Evolutionary conservation across 1,140 invertebrate genomes (phyloP).

Genomic region (Papilio polyxenes): DNA sequence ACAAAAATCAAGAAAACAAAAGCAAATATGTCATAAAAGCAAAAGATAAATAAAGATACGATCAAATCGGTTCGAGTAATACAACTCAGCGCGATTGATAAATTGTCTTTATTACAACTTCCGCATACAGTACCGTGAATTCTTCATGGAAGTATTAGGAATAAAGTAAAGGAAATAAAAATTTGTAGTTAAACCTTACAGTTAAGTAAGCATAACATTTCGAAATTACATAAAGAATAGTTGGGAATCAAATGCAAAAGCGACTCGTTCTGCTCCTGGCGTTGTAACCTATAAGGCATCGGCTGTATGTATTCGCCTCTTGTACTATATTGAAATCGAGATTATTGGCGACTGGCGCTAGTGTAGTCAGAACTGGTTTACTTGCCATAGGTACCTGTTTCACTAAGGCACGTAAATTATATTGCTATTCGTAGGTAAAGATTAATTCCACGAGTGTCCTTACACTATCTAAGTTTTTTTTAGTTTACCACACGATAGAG

Average conservation of each 20-base stretch:
- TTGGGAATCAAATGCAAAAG: neutral
- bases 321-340: slow-evolving; percentile 32
- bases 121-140: neutral
- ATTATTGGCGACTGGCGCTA: slow-evolving; percentile 21
- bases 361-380: slow-evolving; percentile 32
- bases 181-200: neutral
- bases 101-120: neutral
- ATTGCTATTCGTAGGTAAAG: slow-evolving; percentile 25
- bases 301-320: neutral
- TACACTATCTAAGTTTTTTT: neutral
- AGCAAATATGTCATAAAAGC: neutral
- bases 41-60: neutral
- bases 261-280: neutral
- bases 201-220: neutral
- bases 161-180: too few species aligned
- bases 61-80: slow-evolving; percentile 7
- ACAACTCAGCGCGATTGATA: neutral
- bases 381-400: slow-evolving; percentile 20
- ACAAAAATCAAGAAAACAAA: neutral
- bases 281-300: neutral
- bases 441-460: neutral
- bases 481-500: neutral
- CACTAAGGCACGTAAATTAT: slow-evolving; percentile 27
- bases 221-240: neutral
- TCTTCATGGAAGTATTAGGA: neutral